Percentiles rank a stretch among this genome's conserved stretches.
Conservation (phyloP, 2,113 vertebrate genomes). For the Mugil cephalus region DNA sequence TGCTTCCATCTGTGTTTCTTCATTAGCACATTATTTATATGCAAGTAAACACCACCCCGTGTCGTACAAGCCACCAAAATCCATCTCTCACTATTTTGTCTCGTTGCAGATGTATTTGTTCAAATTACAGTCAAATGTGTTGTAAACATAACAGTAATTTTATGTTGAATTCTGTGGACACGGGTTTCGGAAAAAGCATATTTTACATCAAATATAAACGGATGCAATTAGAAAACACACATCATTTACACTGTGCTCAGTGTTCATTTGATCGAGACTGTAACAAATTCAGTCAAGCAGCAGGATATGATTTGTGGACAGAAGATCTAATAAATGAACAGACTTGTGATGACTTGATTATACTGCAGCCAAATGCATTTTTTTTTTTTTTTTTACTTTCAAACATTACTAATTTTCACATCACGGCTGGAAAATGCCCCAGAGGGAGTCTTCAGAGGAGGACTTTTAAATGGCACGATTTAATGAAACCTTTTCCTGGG, state of each 20-base stretch:
- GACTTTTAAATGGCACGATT: slow-evolving; percentile 11
- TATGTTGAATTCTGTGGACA: too few species aligned
- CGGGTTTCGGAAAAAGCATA: neutral
- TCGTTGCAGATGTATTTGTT: neutral
- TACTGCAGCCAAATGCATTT: too few species aligned
- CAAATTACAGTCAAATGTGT: neutral
- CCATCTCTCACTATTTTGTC: slow-evolving; percentile 6
- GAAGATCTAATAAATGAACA: too few species aligned
- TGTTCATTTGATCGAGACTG: too few species aligned
- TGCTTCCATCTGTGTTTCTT: slow-evolving; percentile 30
- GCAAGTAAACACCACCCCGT: slow-evolving; percentile 36
- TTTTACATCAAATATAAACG: neutral
- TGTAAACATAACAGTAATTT: too few species aligned
- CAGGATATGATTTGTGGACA: too few species aligned
- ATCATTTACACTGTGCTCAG: too few species aligned
- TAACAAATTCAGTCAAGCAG: too few species aligned
- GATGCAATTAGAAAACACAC: neutral
- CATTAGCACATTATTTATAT: slow-evolving; percentile 48
- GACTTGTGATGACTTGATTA: too few species aligned
- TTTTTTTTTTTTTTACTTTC: neutral
- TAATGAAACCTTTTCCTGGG: slow-evolving; percentile 11
- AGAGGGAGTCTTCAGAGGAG: neutral
- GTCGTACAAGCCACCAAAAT: slow-evolving; percentile 19
- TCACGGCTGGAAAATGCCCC: neutral
- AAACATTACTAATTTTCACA: neutral